A percentile compares a stretch with the other conserved stretches of the same genome.
Evolutionary conservation across 1,140 invertebrate species (phyloP).

Genomic region (Cydia fagiglandana): DNA sequence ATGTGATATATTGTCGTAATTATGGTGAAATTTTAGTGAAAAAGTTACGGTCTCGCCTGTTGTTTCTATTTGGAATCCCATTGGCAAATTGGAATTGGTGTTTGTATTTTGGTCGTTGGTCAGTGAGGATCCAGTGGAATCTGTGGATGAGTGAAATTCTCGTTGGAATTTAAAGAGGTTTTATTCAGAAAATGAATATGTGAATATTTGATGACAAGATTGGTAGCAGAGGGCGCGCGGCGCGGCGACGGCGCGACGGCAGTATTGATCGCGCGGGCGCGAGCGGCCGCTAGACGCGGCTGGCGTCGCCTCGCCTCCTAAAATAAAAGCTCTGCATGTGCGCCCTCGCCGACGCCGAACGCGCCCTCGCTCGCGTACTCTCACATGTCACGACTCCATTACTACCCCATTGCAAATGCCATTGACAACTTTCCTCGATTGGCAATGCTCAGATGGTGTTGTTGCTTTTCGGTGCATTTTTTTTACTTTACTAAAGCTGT

Average conservation of each 20-base stretch:
- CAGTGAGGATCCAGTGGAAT: background rate
- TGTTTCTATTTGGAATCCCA: slow-evolving; percentile 3
- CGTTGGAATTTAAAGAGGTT: slow-evolving; percentile 42
- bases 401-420: slow-evolving; percentile 22
- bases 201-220: slow-evolving; percentile 77
- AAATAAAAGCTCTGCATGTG: slow-evolving; percentile 76
- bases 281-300: slow-evolving; percentile 71
- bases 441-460: background rate
- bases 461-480: background rate
- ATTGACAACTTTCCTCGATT: background rate
- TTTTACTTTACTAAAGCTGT: no score
- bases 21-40: slow-evolving; percentile 16
- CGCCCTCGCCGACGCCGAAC: slow-evolving; percentile 55
- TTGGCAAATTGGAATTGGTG: slow-evolving; percentile 7
- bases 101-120: background rate
- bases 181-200: slow-evolving; percentile 69
- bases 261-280: slow-evolving; percentile 74
- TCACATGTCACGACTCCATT: slow-evolving; percentile 39
- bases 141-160: background rate
- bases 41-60: slow-evolving; percentile 1
- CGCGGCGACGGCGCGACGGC: slow-evolving; percentile 72
- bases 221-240: slow-evolving; percentile 53
- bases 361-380: slow-evolving; percentile 41
- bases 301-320: slow-evolving; percentile 69
- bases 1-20: background rate